Conservation (phyloP, 30 jellyfish, hydroid and myxozoan species). For the Pseudorhiza aurosa region DNA sequence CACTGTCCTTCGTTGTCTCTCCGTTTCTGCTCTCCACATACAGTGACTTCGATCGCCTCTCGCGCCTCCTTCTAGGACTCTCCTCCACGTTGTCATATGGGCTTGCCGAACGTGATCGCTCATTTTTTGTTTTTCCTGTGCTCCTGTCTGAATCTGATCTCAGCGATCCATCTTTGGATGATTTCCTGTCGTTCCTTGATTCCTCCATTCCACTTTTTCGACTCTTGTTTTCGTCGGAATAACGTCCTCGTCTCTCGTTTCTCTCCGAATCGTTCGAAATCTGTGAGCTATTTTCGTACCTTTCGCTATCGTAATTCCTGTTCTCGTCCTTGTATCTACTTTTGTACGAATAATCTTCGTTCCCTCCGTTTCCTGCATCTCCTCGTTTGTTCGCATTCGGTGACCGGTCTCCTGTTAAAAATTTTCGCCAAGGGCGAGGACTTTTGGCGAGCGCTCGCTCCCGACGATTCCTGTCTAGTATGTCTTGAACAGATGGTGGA, state of each 20-base stretch:
- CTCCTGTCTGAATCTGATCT: constrained; percentile 34
- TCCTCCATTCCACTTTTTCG: neutral
- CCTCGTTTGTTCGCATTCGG: constrained; percentile 8
- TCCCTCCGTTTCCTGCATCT: neutral
- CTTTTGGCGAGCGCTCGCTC: constrained; percentile 43
- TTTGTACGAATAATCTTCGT: constrained; percentile 17
- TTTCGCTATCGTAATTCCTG: neutral
- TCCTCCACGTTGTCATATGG: constrained; percentile 54
- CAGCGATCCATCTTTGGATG: constrained; percentile 12
- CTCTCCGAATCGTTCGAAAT: neutral
- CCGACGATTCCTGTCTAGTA: constrained; percentile 60
- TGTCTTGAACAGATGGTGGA: constrained; percentile 58
- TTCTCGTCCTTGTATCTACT: constrained; percentile 8
- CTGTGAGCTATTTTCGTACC: neutral
- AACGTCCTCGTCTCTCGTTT: neutral
- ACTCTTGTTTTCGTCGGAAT: neutral
- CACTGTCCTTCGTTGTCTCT: constrained; percentile 9
- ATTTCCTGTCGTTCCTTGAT: neutral
- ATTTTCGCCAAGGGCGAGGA: constrained; percentile 57
- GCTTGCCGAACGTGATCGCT: constrained; percentile 37
- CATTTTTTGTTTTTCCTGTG: constrained; percentile 5
- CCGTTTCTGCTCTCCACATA: constrained; percentile 24
- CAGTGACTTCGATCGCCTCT: constrained; percentile 26
- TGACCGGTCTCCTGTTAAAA: constrained; percentile 49
- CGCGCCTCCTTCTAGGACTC: neutral